Conservation (phyloP, 2,113 vertebrate genomes). For the Rhineura floridana region DNA sequence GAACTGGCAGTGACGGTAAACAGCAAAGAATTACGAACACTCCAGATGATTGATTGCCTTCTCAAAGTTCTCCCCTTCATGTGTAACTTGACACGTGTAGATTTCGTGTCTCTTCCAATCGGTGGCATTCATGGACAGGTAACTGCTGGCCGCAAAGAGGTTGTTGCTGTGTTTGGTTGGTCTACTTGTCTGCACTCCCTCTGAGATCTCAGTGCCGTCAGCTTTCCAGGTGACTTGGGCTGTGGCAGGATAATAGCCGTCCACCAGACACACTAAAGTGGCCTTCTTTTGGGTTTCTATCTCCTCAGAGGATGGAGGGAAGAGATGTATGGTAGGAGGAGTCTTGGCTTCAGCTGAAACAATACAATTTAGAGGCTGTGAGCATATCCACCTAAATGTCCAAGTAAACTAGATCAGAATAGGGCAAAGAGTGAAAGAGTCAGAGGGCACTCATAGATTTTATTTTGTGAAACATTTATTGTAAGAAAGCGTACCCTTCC, state of each 20-base stretch:
- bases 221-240: slow-evolving; percentile 46
- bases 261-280: slow-evolving; percentile 44
- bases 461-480: too few relatives aligned
- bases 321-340: not conserved
- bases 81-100: slow-evolving; percentile 46
- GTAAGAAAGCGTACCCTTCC: too few relatives aligned
- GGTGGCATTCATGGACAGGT: slow-evolving; percentile 34
- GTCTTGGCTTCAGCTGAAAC: not conserved
- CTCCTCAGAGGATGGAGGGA: slow-evolving; percentile 15
- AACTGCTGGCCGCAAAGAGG: slow-evolving; percentile 40
- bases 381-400: too few relatives aligned
- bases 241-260: slow-evolving; percentile 39
- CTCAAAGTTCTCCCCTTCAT: slow-evolving; percentile 14
- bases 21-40: not conserved
- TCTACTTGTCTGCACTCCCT: slow-evolving; percentile 20
- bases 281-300: slow-evolving; percentile 20
- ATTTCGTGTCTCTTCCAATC: slow-evolving; percentile 37
- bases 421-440: too few relatives aligned
- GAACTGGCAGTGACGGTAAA: not conserved
- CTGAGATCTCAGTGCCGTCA: too few relatives aligned
- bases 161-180: slow-evolving; percentile 22
- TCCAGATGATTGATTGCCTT: not conserved
- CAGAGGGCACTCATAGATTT: too few relatives aligned
- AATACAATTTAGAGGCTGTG: too few relatives aligned
- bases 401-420: not conserved